A percentile compares a stretch with the other conserved stretches of the same genome.
Conservation (phyloP, 2,888 invertebrate species). For the Euzetes globulus region DNA sequence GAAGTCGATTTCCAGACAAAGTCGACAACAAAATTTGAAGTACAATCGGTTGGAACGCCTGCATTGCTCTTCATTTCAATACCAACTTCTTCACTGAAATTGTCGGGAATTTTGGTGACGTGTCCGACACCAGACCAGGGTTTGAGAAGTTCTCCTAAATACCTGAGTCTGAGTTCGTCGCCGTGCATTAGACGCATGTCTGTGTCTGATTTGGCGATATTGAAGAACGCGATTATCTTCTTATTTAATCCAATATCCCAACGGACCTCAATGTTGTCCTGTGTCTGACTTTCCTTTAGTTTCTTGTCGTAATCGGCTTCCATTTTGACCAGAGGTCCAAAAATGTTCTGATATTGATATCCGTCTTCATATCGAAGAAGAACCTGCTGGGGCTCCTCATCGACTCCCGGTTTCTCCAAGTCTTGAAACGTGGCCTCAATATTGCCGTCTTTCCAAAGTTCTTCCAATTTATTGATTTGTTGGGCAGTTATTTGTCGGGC, state of each 20-base stretch:
- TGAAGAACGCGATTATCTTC: slow-evolving; percentile 95
- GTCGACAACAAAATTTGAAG: slow-evolving; percentile 92
- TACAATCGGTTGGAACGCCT: slow-evolving; percentile 86
- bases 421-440: slow-evolving; percentile 97
- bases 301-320: slow-evolving; percentile 98
- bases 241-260: slow-evolving; percentile 99
- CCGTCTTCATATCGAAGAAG: slow-evolving; percentile 86
- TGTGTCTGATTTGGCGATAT: slow-evolving; percentile 91
- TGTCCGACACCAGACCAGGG: slow-evolving; percentile 97
- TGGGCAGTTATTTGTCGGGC: slow-evolving; percentile 94
- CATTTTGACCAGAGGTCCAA: slow-evolving; percentile 89
- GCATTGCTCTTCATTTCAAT: slow-evolving; percentile 86
- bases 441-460: slow-evolving; percentile 92
- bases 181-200: slow-evolving; percentile 99
- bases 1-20: slow-evolving; percentile 99
- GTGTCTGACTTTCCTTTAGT: slow-evolving; percentile 94
- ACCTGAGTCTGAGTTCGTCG: slow-evolving; percentile 86
- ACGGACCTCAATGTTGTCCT: slow-evolving; percentile 93
- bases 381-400: slow-evolving; percentile 94
- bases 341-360: slow-evolving; percentile 97
- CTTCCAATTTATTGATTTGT: slow-evolving; percentile 95
- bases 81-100: slow-evolving; percentile 96
- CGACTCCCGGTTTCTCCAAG: slow-evolving; percentile 93
- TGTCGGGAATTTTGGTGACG: slow-evolving; percentile 66
- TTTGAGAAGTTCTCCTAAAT: slow-evolving; percentile 63